phyloP scores from a whole-genome alignment of 1,140 invertebrate species.

The Aphis gossypii region DNA sequence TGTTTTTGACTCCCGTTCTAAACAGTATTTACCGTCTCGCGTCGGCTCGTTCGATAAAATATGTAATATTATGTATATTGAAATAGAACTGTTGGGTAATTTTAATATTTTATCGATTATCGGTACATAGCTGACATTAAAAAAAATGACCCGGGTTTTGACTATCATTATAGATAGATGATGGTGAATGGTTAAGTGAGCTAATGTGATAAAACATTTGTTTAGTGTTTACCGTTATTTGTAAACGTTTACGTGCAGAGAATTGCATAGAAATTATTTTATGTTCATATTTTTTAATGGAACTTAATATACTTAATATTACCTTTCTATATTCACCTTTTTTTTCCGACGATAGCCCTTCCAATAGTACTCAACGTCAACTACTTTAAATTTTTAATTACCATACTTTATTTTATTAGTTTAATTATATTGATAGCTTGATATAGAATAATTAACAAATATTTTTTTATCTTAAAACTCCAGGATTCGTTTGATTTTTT shows the following conservation, averaged over 20 bases:
- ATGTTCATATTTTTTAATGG: background rate
- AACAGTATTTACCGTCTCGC: background rate
- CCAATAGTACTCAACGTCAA: too few relatives aligned
- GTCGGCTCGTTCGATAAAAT: background rate
- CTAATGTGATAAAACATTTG: background rate
- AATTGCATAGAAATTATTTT: background rate
- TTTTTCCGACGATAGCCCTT: too few relatives aligned
- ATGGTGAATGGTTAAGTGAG: background rate
- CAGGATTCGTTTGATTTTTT: background rate
- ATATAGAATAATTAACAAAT: background rate
- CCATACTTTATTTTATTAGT: too few relatives aligned
- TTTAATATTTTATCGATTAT: slow-evolving; percentile 30
- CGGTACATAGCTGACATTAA: background rate
- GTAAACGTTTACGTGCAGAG: background rate
- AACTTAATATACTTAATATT: background rate
- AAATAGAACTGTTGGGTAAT: background rate
- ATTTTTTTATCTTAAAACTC: background rate
- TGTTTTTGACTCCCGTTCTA: background rate
- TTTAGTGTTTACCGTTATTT: background rate
- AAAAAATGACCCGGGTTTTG: too few relatives aligned
- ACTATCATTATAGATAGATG: background rate
- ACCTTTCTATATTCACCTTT: background rate
- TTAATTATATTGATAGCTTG: too few relatives aligned
- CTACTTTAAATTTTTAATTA: too few relatives aligned
- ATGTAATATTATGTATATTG: background rate